phyloP scores from a whole-genome alignment of 2,797 vertebrate species.

The Miichthys miiuy region DNA sequence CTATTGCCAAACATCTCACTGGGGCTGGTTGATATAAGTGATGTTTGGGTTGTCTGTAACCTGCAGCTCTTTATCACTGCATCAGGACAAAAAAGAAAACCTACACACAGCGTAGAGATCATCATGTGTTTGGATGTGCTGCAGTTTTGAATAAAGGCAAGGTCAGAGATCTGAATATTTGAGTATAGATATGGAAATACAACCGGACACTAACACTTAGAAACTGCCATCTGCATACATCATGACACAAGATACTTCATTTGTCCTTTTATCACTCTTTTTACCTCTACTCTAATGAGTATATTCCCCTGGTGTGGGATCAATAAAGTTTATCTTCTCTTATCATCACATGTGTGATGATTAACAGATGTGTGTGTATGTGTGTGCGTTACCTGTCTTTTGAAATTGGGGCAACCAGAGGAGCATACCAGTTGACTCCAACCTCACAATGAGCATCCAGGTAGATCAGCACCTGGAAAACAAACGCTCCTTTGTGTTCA shows the following conservation, averaged over 20 bases:
- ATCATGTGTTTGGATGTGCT: background rate
- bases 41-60: background rate
- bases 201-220: background rate
- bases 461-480: constrained; percentile 94
- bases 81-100: background rate
- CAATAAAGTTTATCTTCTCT: no score
- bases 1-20: background rate
- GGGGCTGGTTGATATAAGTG: background rate
- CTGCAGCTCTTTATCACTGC: background rate
- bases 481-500: background rate
- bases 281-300: no score
- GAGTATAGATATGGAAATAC: background rate
- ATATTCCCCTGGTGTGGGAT: no score
- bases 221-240: background rate
- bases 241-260: background rate
- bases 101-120: background rate
- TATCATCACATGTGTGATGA: background rate
- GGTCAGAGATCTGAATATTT: background rate
- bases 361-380: constrained; percentile 1
- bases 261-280: no score
- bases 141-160: background rate
- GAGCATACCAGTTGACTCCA: constrained; percentile 96
- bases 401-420: constrained; percentile 96
- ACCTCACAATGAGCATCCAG: constrained; percentile 99
- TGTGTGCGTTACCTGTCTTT: constrained; percentile 92